Evolutionary conservation across 2,888 invertebrate genomes (phyloP), one percentile per base, ranked within the genome.

Genomic region (Tenodera sinensis): DNA sequence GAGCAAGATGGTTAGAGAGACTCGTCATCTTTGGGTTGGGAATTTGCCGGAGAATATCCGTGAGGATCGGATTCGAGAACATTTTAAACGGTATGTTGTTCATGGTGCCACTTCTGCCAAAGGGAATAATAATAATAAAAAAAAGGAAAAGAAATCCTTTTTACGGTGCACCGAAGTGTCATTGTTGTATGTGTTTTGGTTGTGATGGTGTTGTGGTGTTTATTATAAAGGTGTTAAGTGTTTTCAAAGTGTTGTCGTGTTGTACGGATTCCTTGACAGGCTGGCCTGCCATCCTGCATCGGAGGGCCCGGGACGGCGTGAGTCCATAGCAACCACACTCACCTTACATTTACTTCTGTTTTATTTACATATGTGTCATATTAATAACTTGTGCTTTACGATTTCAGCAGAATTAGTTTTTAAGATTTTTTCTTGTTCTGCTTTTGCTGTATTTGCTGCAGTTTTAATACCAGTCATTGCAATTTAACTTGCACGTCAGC

Each of bases 1-100:
- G 97, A 96, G 97, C 97, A 98, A 97, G 97, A 99, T 99, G 99
- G 99, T 99, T 97, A 98, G 99, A 97, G 98, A 99, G 98, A 98
- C 98, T 96, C 98, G 99, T 96, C 98, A 99, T 96, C 97, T 99
- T 96, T 98, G 98, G 98, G 98, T 99, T 97, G 99, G 98, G 97
- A 99, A 98, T 97, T 97, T 99, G 97, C 98, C 99, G 97, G 98
- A 98, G 96, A 98, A 98, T 96, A 97, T 98, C 96, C 97, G 98
- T 94, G 98, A 98, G 95, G 98, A 98, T 95, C 97, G 97, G 95
- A 98, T 98, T 95, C 96, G 97, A 96, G 98, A 98, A 95, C 97
- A 98, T 95, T 98, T 99, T 95, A 98, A 98, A 97, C 97, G 98
- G 98, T 98, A 96, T 96, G 94, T 92, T 91, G 94, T 92, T 91